Conservation (phyloP, 1,140 invertebrate genomes). For the Hypsibius dujardini region DNA sequence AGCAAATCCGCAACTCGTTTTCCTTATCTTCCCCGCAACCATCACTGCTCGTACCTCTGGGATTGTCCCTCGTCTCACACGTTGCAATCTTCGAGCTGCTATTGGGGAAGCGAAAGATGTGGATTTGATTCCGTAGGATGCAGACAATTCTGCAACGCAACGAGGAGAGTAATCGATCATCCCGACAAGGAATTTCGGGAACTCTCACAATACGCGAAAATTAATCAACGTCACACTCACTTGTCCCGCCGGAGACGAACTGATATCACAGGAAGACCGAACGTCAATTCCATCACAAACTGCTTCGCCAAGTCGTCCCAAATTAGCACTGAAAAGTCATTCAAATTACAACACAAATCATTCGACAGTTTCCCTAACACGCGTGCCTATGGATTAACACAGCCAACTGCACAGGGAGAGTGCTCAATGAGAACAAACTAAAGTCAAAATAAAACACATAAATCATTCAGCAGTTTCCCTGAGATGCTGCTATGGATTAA, state of each 20-base stretch:
- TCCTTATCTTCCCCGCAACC: too few species aligned
- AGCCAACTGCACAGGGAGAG: too few species aligned
- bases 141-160: slow-evolving; percentile 50
- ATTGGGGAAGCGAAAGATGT: slow-evolving; percentile 60
- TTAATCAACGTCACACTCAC: slow-evolving; percentile 30
- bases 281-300: slow-evolving; percentile 57
- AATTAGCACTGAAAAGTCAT: slow-evolving; percentile 39
- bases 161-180: too few species aligned
- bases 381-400: too few species aligned
- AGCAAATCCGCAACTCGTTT: too few species aligned
- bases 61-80: slow-evolving; percentile 58
- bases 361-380: background rate
- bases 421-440: too few species aligned
- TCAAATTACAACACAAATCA: slow-evolving; percentile 10
- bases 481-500: too few species aligned
- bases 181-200: slow-evolving; percentile 17
- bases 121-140: slow-evolving; percentile 54
- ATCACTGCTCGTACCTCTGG: too few species aligned
- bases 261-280: slow-evolving; percentile 51
- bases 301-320: slow-evolving; percentile 53
- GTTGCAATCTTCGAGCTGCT: slow-evolving; percentile 47
- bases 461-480: too few species aligned
- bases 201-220: slow-evolving; percentile 20
- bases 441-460: too few species aligned
- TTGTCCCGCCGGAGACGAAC: slow-evolving; percentile 44